Conservation (phyloP, 2,113 vertebrate genomes). For the Aleadryas rufinucha region DNA sequence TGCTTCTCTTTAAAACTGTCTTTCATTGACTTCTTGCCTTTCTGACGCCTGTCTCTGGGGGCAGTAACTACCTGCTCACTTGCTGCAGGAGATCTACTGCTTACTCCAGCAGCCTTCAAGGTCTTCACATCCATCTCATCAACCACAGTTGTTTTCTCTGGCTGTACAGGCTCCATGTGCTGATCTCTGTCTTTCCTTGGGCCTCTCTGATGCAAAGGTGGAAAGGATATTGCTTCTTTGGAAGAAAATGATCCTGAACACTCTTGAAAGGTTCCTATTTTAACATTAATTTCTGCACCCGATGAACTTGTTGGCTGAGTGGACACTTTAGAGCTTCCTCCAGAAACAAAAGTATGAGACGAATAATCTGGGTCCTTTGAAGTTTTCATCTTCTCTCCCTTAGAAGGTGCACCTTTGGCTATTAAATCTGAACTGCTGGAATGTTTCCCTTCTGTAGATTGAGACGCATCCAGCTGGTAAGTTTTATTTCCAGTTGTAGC, state of each 20-base stretch:
- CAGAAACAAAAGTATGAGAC: conserved; percentile 60
- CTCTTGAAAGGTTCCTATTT: conserved; percentile 69
- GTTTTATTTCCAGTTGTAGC: conserved; percentile 30
- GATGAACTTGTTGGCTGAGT: conserved; percentile 5
- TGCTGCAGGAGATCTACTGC: conserved; percentile 34
- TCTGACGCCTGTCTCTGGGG: conserved; percentile 70
- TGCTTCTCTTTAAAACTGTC: conserved; percentile 74
- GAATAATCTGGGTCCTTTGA: conserved; percentile 77
- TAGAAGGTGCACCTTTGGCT: conserved; percentile 62
- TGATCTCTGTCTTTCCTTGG: conserved; percentile 71
- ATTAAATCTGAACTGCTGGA: conserved; percentile 11
- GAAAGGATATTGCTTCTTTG: conserved; percentile 74
- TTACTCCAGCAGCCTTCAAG: conserved; percentile 45
- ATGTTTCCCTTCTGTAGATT: conserved; percentile 42
- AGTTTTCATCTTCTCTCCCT: conserved; percentile 80
- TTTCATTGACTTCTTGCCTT: conserved; percentile 69
- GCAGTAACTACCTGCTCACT: conserved; percentile 50
- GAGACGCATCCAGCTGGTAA: conserved; percentile 33
- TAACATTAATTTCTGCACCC: not conserved
- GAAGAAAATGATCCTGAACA: conserved; percentile 68
- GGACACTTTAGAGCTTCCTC: conserved; percentile 39
- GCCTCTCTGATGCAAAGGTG: conserved; percentile 60
- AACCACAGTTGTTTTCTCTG: not conserved
- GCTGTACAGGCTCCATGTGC: conserved; percentile 25
- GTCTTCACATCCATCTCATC: conserved; percentile 59